Conservation (phyloP, 2,888 invertebrate species). For the Schizaphis graminum region DNA sequence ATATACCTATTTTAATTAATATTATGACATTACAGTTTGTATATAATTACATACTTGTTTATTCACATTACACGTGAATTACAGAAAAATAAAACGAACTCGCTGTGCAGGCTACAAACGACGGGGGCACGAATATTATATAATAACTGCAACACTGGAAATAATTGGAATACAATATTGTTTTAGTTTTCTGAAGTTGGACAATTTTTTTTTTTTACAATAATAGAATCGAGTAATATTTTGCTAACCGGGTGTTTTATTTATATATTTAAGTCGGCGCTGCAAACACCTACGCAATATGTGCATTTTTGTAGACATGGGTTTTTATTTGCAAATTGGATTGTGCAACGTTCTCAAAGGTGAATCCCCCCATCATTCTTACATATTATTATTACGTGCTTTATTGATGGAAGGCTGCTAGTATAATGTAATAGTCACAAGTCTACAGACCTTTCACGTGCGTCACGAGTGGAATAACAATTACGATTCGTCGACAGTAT, state of each 20-base stretch:
- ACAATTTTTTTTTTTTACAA: neutral
- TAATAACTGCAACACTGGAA: neutral
- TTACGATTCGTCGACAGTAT: neutral
- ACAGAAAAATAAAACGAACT: neutral
- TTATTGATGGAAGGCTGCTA: neutral
- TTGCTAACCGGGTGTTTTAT: neutral
- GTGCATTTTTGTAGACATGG: neutral
- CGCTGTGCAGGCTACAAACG: neutral
- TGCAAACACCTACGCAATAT: neutral
- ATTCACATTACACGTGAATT: neutral
- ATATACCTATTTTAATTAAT: neutral
- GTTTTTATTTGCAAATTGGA: neutral
- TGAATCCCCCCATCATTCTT: neutral
- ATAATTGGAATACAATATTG: neutral
- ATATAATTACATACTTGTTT: neutral
- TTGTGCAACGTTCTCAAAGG: neutral
- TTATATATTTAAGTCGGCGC: neutral
- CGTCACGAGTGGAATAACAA: neutral
- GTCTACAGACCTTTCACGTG: neutral
- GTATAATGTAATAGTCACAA: neutral
- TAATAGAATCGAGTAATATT: neutral
- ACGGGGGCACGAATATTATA: neutral
- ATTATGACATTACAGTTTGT: neutral
- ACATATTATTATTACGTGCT: neutral
- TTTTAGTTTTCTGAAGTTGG: neutral